Percentiles rank a stretch among this genome's conserved stretches.
phyloP scores from a whole-genome alignment of 2,888 invertebrate species.

The Nephrocerus scutellatus region DNA sequence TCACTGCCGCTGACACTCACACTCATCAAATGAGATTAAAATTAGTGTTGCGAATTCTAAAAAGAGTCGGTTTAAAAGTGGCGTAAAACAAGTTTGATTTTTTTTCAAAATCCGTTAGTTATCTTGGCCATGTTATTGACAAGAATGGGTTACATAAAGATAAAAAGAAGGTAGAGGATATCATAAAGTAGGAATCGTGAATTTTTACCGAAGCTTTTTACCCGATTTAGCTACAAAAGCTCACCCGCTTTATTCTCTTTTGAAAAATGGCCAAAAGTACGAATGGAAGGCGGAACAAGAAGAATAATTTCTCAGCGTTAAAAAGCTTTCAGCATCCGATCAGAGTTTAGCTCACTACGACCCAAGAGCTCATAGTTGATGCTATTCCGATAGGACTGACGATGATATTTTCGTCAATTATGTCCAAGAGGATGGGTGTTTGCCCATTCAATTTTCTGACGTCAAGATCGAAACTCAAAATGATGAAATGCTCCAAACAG shows the following conservation, averaged over 20 bases:
- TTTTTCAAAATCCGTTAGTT: conserved; percentile 16
- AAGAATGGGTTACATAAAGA: too few species aligned
- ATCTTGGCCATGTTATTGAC: conserved; percentile 24
- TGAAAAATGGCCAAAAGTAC: too few species aligned
- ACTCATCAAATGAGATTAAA: conserved; percentile 19
- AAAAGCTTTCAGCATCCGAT: too few species aligned
- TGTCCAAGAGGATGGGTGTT: conserved; percentile 33
- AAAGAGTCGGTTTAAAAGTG: conserved; percentile 20
- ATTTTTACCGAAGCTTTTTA: too few species aligned
- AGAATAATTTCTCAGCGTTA: too few species aligned
- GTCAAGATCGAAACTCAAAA: too few species aligned
- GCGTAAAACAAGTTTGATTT: conserved; percentile 16
- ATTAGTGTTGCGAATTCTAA: conserved; percentile 21
- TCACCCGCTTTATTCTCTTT: too few species aligned
- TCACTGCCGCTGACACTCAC: conserved; percentile 21
- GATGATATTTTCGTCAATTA: conserved; percentile 35
- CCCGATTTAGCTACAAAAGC: too few species aligned
- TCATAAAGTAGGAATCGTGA: too few species aligned
- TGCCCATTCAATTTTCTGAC: conserved; percentile 41
- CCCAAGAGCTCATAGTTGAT: conserved; percentile 22
- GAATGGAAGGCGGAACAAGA: too few species aligned
- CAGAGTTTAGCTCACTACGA: background rate
- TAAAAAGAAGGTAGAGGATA: too few species aligned
- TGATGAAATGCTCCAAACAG: too few species aligned
- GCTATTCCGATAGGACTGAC: conserved; percentile 26